Conservation (phyloP, 1,140 invertebrate species). For the Augochlora pura region DNA sequence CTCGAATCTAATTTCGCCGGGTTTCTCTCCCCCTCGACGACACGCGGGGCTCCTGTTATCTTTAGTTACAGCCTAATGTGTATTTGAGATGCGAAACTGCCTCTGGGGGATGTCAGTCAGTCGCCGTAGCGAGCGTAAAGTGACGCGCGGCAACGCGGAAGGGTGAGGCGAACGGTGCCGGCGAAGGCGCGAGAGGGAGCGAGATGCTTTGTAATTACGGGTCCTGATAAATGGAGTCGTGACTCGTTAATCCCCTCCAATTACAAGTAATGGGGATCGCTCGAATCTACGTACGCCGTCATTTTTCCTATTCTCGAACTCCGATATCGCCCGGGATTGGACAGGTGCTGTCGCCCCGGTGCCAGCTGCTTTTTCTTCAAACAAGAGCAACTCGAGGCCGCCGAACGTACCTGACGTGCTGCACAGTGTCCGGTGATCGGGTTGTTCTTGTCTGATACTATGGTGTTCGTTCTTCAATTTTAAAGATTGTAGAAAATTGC, state of each 20-base stretch:
- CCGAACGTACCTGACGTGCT: no score
- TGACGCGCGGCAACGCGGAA: slow-evolving; percentile 65
- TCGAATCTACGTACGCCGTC: slow-evolving; percentile 66
- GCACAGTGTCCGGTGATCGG: no score
- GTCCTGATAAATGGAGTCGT: slow-evolving; percentile 79
- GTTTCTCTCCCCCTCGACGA: slow-evolving; percentile 65
- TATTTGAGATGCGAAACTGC: slow-evolving; percentile 77
- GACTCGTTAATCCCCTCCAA: slow-evolving; percentile 80
- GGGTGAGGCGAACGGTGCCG: slow-evolving; percentile 46
- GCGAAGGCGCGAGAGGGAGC: slow-evolving; percentile 56
- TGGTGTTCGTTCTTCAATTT: no score
- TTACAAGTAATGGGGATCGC: slow-evolving; percentile 77
- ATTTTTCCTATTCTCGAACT: slow-evolving; percentile 70
- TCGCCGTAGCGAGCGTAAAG: slow-evolving; percentile 70
- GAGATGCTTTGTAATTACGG: slow-evolving; percentile 79
- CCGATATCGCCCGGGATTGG: background rate
- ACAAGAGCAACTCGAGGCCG: no score
- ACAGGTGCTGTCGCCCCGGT: background rate
- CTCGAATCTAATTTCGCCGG: slow-evolving; percentile 58
- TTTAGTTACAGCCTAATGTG: slow-evolving; percentile 74
- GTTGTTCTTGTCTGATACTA: no score
- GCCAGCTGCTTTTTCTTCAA: background rate
- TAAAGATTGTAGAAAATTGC: no score
- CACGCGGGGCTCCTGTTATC: slow-evolving; percentile 76
- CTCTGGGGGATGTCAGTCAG: slow-evolving; percentile 79